phyloP scores from a whole-genome alignment of 2,888 invertebrate genomes.

The Labia minor region DNA sequence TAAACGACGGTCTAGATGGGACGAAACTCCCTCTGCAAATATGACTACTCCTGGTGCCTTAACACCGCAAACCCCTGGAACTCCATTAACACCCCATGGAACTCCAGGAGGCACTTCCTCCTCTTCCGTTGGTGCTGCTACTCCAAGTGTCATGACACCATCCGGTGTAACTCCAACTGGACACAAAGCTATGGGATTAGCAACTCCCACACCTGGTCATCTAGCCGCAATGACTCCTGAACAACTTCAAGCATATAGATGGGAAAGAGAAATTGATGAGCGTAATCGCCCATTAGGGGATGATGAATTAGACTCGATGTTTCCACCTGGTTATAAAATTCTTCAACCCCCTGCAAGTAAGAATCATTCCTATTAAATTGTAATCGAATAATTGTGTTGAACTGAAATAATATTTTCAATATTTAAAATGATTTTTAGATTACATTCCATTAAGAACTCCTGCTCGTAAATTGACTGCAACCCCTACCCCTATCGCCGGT shows the following conservation, averaged over 20 bases:
- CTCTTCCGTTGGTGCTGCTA: conserved; percentile 43
- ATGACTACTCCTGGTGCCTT: conserved; percentile 36
- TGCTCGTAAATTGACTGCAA: conserved; percentile 92
- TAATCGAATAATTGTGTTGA: neutral
- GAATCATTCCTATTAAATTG: no score
- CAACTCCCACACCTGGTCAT: conserved; percentile 94
- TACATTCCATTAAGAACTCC: conserved; percentile 96
- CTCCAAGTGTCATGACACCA: conserved; percentile 58
- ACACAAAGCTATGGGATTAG: conserved; percentile 95
- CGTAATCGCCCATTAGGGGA: conserved; percentile 91
- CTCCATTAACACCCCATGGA: conserved; percentile 60
- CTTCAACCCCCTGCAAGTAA: conserved; percentile 82
- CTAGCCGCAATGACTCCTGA: conserved; percentile 98
- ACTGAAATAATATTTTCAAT: no score
- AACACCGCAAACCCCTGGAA: conserved; percentile 46
- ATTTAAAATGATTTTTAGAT: conserved; percentile 41
- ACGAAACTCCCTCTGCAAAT: conserved; percentile 78
- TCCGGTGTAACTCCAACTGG: conserved; percentile 80
- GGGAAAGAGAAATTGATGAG: conserved; percentile 98
- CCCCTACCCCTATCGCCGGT: conserved; percentile 91
- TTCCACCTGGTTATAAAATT: conserved; percentile 96
- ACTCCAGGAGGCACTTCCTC: conserved; percentile 61
- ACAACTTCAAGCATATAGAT: conserved; percentile 92
- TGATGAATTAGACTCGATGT: conserved; percentile 94
- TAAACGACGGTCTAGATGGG: conserved; percentile 95